phyloP scores from a whole-genome alignment of 2,113 vertebrate genomes.

The Oenanthe melanoleuca region DNA sequence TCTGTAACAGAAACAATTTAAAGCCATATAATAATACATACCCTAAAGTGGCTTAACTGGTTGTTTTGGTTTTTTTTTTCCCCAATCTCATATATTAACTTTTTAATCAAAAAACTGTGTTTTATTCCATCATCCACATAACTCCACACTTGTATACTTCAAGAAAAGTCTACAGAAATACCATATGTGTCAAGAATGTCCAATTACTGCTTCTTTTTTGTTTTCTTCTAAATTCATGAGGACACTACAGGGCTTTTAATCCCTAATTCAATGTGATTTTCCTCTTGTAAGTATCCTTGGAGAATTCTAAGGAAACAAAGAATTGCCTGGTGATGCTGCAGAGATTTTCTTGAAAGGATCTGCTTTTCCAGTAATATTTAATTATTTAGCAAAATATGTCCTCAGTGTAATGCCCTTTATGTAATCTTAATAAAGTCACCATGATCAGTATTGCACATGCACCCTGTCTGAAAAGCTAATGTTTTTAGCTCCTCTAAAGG shows the following conservation, averaged over 20 bases:
- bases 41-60: not conserved
- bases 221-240: not conserved
- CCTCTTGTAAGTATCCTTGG: not conserved
- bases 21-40: not conserved
- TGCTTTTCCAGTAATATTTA: conserved; percentile 21
- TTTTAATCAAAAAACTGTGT: not conserved
- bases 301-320: conserved; percentile 14
- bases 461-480: not conserved
- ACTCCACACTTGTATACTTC: not conserved
- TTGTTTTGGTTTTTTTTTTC: not conserved
- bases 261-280: not conserved
- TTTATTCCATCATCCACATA: not conserved
- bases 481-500: not conserved
- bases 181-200: not conserved
- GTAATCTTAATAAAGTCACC: conserved; percentile 37
- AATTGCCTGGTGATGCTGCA: not conserved
- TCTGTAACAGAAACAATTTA: not conserved
- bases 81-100: not conserved
- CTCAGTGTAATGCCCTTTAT: conserved; percentile 35
- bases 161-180: not conserved
- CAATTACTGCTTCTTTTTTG: not conserved
- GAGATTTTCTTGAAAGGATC: conserved; percentile 24
- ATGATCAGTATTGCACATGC: not conserved
- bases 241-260: not conserved
- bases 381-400: not conserved